phyloP scores from a whole-genome alignment of 2,113 vertebrate species.

The Polypterus bichir region DNA sequence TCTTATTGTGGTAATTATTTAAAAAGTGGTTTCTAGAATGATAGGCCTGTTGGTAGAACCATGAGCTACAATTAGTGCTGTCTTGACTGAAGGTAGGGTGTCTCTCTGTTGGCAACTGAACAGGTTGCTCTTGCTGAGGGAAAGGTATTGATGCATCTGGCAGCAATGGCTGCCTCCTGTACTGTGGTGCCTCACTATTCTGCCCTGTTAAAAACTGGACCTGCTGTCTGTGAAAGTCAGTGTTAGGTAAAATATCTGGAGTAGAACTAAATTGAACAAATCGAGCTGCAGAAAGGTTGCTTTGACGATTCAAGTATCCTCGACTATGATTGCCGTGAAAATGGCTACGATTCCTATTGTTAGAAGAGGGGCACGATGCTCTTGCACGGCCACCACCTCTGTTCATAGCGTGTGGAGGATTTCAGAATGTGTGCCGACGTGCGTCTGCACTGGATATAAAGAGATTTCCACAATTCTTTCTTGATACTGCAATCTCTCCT shows the following conservation, averaged over 20 bases:
- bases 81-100: fast-evolving
- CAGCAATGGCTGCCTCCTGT: neutral
- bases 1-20: fast-evolving
- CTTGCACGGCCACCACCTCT: slow-evolving; percentile 10
- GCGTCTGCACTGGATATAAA: too few species aligned
- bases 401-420: slow-evolving; percentile 13
- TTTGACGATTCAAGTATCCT: slow-evolving; percentile 1
- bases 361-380: neutral
- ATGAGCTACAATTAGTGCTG: fast-evolving
- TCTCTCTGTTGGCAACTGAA: neutral
- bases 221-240: slow-evolving; percentile 39
- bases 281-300: fast-evolving
- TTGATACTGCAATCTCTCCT: too few species aligned
- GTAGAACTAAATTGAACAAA: slow-evolving; percentile 8
- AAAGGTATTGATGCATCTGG: too few species aligned
- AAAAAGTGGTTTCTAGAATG: too few species aligned
- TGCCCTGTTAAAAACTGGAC: slow-evolving; percentile 48
- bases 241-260: slow-evolving; percentile 10
- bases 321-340: slow-evolving; percentile 19
- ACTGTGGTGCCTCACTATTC: slow-evolving; percentile 37
- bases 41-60: fast-evolving
- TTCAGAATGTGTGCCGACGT: too few species aligned
- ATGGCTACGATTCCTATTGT: slow-evolving; percentile 14
- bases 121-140: too few species aligned
- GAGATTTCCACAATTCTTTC: too few species aligned